Evolutionary conservation across 2,888 invertebrate species (phyloP).

Genomic region (Psylliodes chrysocephalus): DNA sequence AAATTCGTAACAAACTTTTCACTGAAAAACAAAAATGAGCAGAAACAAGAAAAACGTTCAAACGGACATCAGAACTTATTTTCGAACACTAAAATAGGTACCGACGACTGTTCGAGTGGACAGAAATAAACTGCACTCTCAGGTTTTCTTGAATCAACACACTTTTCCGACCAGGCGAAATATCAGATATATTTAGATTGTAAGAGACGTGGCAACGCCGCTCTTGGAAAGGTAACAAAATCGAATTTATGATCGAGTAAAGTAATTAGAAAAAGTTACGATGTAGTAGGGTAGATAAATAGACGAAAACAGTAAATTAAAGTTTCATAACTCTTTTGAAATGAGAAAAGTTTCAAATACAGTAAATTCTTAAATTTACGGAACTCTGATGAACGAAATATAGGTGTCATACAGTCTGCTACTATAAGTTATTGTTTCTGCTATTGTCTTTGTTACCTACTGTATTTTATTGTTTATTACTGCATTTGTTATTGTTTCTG

Average conservation of each 20-base stretch:
- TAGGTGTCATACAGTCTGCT: no score
- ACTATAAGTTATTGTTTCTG: no score
- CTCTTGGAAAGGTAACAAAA: conserved; percentile 12
- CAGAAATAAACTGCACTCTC: conserved; percentile 56
- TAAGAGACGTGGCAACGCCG: conserved; percentile 4
- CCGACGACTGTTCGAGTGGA: conserved; percentile 44
- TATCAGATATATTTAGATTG: conserved; percentile 20
- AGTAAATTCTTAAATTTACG: no score
- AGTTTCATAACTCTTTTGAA: no score
- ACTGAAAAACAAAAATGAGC: conserved; percentile 9
- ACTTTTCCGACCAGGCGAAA: conserved; percentile 6
- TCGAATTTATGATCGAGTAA: background rate
- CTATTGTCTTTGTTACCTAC: no score
- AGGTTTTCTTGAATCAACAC: conserved; percentile 49
- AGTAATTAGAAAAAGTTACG: background rate
- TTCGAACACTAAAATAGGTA: conserved; percentile 56
- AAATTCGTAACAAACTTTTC: background rate
- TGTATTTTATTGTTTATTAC: no score
- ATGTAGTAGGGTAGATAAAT: no score
- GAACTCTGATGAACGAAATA: no score
- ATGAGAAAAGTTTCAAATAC: no score
- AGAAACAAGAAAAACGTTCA: conserved; percentile 16
- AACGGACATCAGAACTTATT: conserved; percentile 47
- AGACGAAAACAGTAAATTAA: no score
- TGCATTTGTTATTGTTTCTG: no score